phyloP scores from a whole-genome alignment of 2,113 vertebrate genomes.

The Lasiurus borealis region DNA sequence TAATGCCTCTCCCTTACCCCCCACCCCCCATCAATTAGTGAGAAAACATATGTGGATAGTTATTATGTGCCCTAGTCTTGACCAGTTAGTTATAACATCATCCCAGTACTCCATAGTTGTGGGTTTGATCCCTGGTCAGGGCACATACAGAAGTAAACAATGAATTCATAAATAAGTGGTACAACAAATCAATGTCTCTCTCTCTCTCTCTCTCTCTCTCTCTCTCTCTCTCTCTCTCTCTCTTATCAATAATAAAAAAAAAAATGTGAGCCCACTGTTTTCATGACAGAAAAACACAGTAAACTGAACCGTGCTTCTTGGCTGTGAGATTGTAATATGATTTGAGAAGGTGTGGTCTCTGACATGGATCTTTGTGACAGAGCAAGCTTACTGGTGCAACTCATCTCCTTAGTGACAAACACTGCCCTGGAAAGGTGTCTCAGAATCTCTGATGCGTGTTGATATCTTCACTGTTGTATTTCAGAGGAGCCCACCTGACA shows the following conservation, averaged over 20 bases:
- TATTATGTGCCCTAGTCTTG: not conserved
- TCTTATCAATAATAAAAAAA: not conserved
- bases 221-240: too few relatives aligned
- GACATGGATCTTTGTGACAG: slow-evolving; percentile 11
- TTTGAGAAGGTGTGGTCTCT: not conserved
- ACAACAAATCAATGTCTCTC: not conserved
- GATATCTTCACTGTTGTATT: not conserved
- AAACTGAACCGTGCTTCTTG: slow-evolving; percentile 11
- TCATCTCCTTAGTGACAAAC: slow-evolving; percentile 39
- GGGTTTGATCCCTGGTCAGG: not conserved
- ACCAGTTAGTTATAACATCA: not conserved
- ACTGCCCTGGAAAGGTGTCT: not conserved
- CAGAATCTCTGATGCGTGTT: not conserved
- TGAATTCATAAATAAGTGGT: not conserved
- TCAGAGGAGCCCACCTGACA: not conserved
- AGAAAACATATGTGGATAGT: not conserved
- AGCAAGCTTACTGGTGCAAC: not conserved
- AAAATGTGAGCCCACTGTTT: slow-evolving; percentile 53
- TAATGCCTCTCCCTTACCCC: not conserved
- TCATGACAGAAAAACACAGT: slow-evolving; percentile 40
- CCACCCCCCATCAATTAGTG: not conserved
- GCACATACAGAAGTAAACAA: not conserved
- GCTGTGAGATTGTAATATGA: not conserved
- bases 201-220: too few relatives aligned
- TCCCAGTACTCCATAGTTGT: not conserved